Conservation (phyloP, 2,888 invertebrate species). For the Acleris laterana region DNA sequence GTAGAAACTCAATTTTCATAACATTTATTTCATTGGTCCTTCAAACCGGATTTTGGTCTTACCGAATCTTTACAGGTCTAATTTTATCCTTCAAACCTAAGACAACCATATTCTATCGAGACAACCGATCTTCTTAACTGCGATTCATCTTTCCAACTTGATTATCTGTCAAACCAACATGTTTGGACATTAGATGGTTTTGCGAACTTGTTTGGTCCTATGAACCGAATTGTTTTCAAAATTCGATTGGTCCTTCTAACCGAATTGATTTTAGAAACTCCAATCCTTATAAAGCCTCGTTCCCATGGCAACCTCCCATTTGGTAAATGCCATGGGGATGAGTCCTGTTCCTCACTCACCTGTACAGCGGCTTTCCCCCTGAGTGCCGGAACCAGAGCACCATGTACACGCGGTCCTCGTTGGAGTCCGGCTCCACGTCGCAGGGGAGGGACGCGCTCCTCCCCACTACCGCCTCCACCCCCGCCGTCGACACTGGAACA, state of each 20-base stretch:
- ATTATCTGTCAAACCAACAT: no score
- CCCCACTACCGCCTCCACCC: slow-evolving; percentile 93
- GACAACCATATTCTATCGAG: no score
- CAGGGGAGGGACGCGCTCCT: slow-evolving; percentile 93
- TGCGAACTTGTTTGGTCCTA: neutral
- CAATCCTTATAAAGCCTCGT: neutral
- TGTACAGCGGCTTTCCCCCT: slow-evolving; percentile 94
- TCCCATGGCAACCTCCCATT: no score
- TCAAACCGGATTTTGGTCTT: neutral
- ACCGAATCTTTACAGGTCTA: neutral
- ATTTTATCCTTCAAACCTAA: neutral
- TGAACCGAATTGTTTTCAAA: neutral
- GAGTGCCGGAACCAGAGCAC: slow-evolving; percentile 95
- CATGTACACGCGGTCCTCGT: slow-evolving; percentile 95
- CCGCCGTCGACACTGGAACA: slow-evolving; percentile 78
- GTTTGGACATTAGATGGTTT: no score
- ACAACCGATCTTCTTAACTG: neutral
- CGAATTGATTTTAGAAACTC: neutral
- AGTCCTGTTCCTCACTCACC: slow-evolving; percentile 80
- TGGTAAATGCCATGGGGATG: no score
- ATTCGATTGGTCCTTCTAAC: slow-evolving; percentile 1
- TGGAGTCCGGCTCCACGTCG: slow-evolving; percentile 92
- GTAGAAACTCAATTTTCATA: no score
- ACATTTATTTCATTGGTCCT: neutral
- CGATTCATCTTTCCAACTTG: neutral